A percentile compares a stretch with the other conserved stretches of the same genome.
Conservation (phyloP, 2,888 invertebrate species). For the Argyra leucocephala region DNA sequence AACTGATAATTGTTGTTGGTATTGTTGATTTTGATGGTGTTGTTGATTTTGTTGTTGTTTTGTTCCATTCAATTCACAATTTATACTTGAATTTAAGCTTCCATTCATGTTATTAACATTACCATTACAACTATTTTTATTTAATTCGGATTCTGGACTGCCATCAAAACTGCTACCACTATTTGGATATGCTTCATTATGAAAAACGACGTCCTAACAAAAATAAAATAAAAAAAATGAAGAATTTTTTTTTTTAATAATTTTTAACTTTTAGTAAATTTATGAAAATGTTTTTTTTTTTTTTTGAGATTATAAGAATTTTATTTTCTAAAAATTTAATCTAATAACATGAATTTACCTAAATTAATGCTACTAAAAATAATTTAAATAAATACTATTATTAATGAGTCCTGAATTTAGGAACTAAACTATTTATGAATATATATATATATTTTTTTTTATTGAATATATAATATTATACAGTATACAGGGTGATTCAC, state of each 20-base stretch:
- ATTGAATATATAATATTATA: no score
- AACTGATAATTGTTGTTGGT: conserved; percentile 4
- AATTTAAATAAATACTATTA: no score
- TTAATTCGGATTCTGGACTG: conserved; percentile 49
- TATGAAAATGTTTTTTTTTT: not conserved
- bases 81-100: conserved; percentile 26
- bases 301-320: not conserved
- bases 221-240: conserved; percentile 17
- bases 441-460: no score
- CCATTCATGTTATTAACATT: conserved; percentile 22
- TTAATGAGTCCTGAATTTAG: no score
- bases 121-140: conserved; percentile 16
- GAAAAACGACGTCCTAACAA: conserved; percentile 61
- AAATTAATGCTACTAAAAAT: no score
- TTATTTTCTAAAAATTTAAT: no score
- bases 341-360: no score
- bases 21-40: not conserved
- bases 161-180: conserved; percentile 62
- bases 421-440: no score
- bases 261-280: no score
- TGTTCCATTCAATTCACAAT: conserved; percentile 25
- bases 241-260: no score
- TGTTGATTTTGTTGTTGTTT: not conserved
- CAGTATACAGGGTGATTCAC: no score
- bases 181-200: conserved; percentile 66